phyloP scores from a whole-genome alignment of 1,140 invertebrate genomes.

The Apolygus lucorum region DNA sequence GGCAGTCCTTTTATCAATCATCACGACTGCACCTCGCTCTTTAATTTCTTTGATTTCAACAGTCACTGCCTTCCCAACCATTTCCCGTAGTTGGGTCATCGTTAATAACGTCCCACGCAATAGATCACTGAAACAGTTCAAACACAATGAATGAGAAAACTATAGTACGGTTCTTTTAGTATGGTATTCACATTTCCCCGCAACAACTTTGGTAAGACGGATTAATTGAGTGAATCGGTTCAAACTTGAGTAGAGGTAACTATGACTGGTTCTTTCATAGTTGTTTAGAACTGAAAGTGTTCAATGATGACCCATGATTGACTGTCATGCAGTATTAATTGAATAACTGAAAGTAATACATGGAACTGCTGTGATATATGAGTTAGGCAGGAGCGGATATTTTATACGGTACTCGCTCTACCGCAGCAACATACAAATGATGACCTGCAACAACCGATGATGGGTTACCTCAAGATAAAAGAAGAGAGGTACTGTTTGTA shows the following conservation, averaged over 20 bases:
- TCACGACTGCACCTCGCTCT: not conserved
- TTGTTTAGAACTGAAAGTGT: too few relatives aligned
- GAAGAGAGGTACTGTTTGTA: too few relatives aligned
- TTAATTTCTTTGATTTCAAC: not conserved
- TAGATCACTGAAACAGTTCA: not conserved
- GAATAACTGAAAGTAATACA: too few relatives aligned
- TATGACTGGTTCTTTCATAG: not conserved
- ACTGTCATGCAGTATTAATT: too few relatives aligned
- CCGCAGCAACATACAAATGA: too few relatives aligned
- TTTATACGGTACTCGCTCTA: too few relatives aligned
- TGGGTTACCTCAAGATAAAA: too few relatives aligned
- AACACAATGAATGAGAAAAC: not conserved
- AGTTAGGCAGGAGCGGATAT: too few relatives aligned
- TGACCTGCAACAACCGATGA: too few relatives aligned
- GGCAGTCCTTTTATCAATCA: not conserved
- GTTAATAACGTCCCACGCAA: not conserved
- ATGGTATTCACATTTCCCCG: not conserved
- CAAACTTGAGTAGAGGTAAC: not conserved
- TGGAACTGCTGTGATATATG: too few relatives aligned
- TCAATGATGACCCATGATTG: too few relatives aligned
- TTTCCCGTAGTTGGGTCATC: not conserved
- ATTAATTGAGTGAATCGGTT: too few relatives aligned
- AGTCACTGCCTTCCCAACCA: not conserved
- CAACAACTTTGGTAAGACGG: not conserved
- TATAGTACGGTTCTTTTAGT: not conserved